phyloP scores from a whole-genome alignment of 1,140 invertebrate genomes.

The Oryctes rhinoceros region DNA sequence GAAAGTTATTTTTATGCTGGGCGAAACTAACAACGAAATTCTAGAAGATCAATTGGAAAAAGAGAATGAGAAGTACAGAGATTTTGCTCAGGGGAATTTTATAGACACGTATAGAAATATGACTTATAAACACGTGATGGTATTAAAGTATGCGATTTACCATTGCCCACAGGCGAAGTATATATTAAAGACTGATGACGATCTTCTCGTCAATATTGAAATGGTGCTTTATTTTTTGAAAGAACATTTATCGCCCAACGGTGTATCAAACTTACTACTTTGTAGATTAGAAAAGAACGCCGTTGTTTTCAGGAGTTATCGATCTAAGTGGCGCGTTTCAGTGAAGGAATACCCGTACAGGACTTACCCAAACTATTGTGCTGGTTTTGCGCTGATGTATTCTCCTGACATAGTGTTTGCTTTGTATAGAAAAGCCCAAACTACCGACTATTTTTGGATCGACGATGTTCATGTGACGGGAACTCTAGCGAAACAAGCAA shows the following conservation, averaged over 20 bases:
- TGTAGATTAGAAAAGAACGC: conserved; percentile 65
- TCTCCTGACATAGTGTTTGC: conserved; percentile 74
- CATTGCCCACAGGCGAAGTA: conserved; percentile 75
- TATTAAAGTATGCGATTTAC: conserved; percentile 80
- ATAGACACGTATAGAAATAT: conserved; percentile 83
- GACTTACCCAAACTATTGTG: conserved; percentile 73
- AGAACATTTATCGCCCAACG: conserved; percentile 65
- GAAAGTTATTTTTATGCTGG: conserved; percentile 75
- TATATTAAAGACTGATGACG: conserved; percentile 81
- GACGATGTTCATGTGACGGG: conserved; percentile 87
- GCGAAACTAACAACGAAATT: conserved; percentile 62
- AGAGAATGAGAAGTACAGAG: conserved; percentile 71
- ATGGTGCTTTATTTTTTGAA: conserved; percentile 71
- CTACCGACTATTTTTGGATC: conserved; percentile 80
- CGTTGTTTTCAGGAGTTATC: conserved; percentile 68
- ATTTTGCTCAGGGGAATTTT: conserved; percentile 83
- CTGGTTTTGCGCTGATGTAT: conserved; percentile 79
- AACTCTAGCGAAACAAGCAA: conserved; percentile 69
- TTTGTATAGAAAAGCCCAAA: conserved; percentile 72
- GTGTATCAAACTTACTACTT: conserved; percentile 68
- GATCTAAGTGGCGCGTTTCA: conserved; percentile 82
- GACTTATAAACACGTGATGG: conserved; percentile 88
- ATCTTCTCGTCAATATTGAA: conserved; percentile 79
- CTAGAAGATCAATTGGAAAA: conserved; percentile 64
- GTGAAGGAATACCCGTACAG: conserved; percentile 70